Base-by-base conservation (phyloP, 2,113 vertebrate species). In the Corynorhinus townsendii region DNA sequence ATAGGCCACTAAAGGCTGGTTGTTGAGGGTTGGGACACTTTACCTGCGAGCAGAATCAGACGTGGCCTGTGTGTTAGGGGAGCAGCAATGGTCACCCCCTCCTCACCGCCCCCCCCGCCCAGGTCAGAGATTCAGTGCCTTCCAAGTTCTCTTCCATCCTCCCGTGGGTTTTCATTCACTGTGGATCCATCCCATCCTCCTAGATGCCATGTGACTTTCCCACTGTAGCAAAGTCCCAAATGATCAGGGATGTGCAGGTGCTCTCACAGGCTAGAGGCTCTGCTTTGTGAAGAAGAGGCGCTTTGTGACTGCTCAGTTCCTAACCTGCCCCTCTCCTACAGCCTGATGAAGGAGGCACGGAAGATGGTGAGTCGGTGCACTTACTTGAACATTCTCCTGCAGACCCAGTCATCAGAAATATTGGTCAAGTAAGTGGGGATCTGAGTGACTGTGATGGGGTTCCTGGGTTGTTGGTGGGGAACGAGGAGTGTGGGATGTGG, bases 291-390 rank as follows among this genome's bases (percentile, higher is more conserved):
- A 52, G 79, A 83, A 52, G 45, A 86, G 54, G 68, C 43, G 1
- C 10, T 24, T 22, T 77, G 28, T 77, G n/a, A 4, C 43, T 66
- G 40, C 12, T 56, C 35, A 9, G 0, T 73, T 68, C 86, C 77
- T 96, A 79, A 95, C 14, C 30, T 30, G 1, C 20, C 47, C 52
- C 11, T 95, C 16, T 69, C 56, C 56, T 49, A 2, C 96, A 99
- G 99, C 96, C 97, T 99, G 2, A 99, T 99, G 99, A 99, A 99
- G 97, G 99, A 99, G 22, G 99, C 99, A 0, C 98, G 99, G 86
- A 99, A 99, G 98, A 99, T 99, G 99, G 99, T 99, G 97, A 99
- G 99, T 93, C 99, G 99, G n/a, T 99, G 99, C 94, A 99, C 99
- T 95, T 99, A 99, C 97, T 97, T 99, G 94, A 99, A 99, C 97